These are phyloP conservation scores for Morpho deidamia DNA, from an alignment of 2,888 invertebrate species.

Conservation along the genomic window DNA sequence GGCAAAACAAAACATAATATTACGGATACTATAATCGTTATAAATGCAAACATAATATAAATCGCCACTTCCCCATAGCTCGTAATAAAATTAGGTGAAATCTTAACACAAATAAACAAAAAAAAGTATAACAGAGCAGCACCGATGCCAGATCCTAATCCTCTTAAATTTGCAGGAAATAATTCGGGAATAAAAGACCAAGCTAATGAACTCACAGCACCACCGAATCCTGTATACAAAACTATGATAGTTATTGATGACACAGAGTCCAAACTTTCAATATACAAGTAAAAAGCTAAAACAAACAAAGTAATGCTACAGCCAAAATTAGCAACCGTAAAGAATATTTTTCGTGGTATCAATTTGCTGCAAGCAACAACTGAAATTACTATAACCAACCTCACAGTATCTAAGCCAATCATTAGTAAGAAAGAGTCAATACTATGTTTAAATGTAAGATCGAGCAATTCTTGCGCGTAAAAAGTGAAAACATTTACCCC, in stretches of 20 bases:
- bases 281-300: slow-evolving; percentile 26
- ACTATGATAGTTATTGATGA: slow-evolving; percentile 35
- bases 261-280: slow-evolving; percentile 33
- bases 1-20: slow-evolving; percentile 40
- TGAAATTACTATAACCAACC: slow-evolving; percentile 26
- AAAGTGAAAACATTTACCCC: slow-evolving; percentile 44
- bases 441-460: slow-evolving; percentile 37
- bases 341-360: slow-evolving; percentile 36
- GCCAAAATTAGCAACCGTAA: slow-evolving; percentile 30
- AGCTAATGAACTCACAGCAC: slow-evolving; percentile 34
- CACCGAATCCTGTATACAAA: slow-evolving; percentile 35
- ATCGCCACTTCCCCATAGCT: slow-evolving; percentile 35
- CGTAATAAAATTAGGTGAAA: slow-evolving; percentile 37
- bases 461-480: slow-evolving; percentile 42
- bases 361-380: slow-evolving; percentile 36
- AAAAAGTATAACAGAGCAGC: slow-evolving; percentile 38
- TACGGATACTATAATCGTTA: slow-evolving; percentile 32
- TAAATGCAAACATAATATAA: slow-evolving; percentile 36
- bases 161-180: slow-evolving; percentile 43
- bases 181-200: slow-evolving; percentile 50
- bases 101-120: slow-evolving; percentile 42
- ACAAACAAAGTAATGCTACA: slow-evolving; percentile 30
- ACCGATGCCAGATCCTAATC: slow-evolving; percentile 44
- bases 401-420: slow-evolving; percentile 40
- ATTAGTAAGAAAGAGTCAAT: slow-evolving; percentile 40